These are phyloP conservation scores for Callipepla californica DNA, from an alignment of 2,113 vertebrate species.

Conservation along the genomic window DNA sequence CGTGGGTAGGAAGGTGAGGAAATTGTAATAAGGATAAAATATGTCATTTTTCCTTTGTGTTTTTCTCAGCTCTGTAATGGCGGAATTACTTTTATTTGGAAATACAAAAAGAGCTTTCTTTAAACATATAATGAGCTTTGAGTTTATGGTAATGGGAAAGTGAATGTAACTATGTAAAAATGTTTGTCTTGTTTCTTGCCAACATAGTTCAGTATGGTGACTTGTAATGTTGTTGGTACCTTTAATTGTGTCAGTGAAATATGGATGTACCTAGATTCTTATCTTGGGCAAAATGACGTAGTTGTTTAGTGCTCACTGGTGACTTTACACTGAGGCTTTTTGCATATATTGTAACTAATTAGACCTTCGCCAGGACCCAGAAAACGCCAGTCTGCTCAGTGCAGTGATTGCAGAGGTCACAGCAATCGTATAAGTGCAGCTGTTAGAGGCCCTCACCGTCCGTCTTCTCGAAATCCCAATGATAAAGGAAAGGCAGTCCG, in stretches of 20 bases:
- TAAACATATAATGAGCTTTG: not conserved
- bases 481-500: conserved; percentile 85
- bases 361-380: conserved; percentile 87
- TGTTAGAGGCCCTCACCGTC: conserved; percentile 82
- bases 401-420: conserved; percentile 86
- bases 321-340: conserved; percentile 53
- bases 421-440: conserved; percentile 84
- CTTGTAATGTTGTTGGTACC: not conserved
- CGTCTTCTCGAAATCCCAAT: conserved; percentile 81
- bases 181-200: not conserved
- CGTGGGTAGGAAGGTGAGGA: not conserved
- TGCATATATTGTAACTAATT: conserved; percentile 49
- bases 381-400: conserved; percentile 83
- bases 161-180: not conserved
- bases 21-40: not conserved
- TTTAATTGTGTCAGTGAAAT: not conserved
- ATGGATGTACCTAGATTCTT: not conserved
- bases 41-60: not conserved
- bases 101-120: not conserved
- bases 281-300: not conserved
- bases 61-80: not conserved
- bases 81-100: not conserved
- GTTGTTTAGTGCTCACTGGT: not conserved
- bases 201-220: not conserved
- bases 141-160: not conserved